phyloP scores from a whole-genome alignment of 2,888 invertebrate species.

The Eumerus sabulonum region DNA sequence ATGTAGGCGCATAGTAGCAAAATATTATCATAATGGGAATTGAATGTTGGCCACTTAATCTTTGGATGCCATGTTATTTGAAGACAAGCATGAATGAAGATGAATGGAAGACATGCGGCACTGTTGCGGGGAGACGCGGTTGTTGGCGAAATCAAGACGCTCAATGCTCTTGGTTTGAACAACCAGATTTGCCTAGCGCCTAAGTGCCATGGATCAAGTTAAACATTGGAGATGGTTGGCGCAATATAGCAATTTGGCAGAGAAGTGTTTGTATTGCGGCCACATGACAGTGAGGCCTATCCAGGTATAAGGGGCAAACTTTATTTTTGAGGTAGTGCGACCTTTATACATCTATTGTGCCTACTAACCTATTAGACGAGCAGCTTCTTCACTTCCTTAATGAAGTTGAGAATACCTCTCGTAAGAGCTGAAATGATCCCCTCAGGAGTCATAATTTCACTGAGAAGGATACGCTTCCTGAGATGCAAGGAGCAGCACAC shows the following conservation, averaged over 20 bases:
- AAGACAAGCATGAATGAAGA: slow-evolving; percentile 18
- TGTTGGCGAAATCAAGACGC: slow-evolving; percentile 26
- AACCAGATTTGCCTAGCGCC: slow-evolving; percentile 53
- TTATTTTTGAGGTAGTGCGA: too few species aligned
- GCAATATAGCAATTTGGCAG: slow-evolving; percentile 30
- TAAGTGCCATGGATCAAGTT: slow-evolving; percentile 19
- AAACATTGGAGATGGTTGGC: slow-evolving; percentile 34
- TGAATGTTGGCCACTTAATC: slow-evolving; percentile 41
- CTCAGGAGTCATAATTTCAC: too few species aligned
- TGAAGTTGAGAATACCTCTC: too few species aligned
- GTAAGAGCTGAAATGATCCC: too few species aligned
- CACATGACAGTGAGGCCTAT: slow-evolving; percentile 35
- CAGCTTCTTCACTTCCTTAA: too few species aligned
- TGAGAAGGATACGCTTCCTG: too few species aligned
- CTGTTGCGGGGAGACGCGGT: too few species aligned
- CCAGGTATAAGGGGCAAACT: neutral
- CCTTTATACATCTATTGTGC: too few species aligned
- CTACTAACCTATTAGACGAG: too few species aligned
- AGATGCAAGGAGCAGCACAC: too few species aligned
- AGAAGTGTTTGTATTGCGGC: slow-evolving; percentile 19
- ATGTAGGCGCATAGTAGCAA: slow-evolving; percentile 32
- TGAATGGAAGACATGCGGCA: neutral
- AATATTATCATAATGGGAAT: slow-evolving; percentile 43
- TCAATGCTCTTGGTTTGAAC: slow-evolving; percentile 30
- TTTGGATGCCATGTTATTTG: slow-evolving; percentile 27